Conservation (phyloP, 2,888 invertebrate genomes). For the Clitarchus hookeri region DNA sequence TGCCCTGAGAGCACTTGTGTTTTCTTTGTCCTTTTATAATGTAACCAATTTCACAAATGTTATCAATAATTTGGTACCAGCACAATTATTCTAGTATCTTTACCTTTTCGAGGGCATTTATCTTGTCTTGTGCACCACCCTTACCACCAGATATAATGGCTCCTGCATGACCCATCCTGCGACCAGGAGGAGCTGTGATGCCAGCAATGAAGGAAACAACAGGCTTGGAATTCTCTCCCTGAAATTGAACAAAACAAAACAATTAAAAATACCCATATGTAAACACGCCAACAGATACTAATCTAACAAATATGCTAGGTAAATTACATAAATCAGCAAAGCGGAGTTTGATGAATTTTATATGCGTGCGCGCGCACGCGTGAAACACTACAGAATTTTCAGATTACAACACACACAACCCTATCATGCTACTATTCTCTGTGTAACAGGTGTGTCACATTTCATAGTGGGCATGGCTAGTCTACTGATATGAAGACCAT, state of each 20-base stretch:
- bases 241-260: conserved; percentile 47
- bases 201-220: conserved; percentile 99
- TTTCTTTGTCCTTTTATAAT: too few species aligned
- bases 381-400: too few species aligned
- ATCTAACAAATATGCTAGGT: background rate
- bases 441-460: too few species aligned
- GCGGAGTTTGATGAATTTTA: too few species aligned
- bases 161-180: conserved; percentile 99
- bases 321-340: background rate
- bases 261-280: background rate
- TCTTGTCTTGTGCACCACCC: conserved; percentile 97
- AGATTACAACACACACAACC: too few species aligned
- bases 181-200: conserved; percentile 94
- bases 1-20: too few species aligned
- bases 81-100: conserved; percentile 17
- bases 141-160: conserved; percentile 99
- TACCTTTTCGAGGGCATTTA: conserved; percentile 85
- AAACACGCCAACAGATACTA: background rate
- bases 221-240: conserved; percentile 91
- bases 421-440: too few species aligned
- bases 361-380: too few species aligned
- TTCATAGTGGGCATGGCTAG: too few species aligned
- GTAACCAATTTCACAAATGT: too few species aligned
- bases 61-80: too few species aligned
- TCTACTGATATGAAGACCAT: too few species aligned